A percentile compares a stretch with the other conserved stretches of the same genome.
Conservation (phyloP, 1,140 invertebrate species). For the Pemphigus obesinymphae region DNA sequence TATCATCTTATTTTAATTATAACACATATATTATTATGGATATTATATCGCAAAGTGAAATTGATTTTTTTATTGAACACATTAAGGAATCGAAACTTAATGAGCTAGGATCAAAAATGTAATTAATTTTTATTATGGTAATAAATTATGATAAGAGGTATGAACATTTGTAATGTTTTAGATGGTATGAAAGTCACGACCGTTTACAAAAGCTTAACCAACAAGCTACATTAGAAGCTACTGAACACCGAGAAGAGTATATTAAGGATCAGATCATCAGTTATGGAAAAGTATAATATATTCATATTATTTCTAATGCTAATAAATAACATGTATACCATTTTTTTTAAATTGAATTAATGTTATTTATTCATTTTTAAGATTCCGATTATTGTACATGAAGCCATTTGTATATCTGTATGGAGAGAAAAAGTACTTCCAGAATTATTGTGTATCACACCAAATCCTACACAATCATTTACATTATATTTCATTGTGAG, state of each 20-base stretch:
- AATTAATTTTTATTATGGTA: background rate
- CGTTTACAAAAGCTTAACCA: constrained; percentile 71
- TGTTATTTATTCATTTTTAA: background rate
- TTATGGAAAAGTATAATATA: constrained; percentile 57
- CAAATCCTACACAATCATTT: constrained; percentile 63
- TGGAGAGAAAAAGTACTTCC: constrained; percentile 73
- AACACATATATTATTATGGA: background rate
- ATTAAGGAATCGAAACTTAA: constrained; percentile 25
- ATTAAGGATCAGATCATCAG: constrained; percentile 66
- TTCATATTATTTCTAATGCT: no score
- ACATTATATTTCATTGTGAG: constrained; percentile 64
- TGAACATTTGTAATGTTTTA: background rate
- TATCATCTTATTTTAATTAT: background rate
- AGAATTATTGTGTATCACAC: constrained; percentile 61
- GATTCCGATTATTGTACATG: constrained; percentile 58
- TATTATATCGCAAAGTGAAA: constrained; percentile 15
- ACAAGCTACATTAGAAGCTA: constrained; percentile 69
- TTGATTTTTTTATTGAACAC: constrained; percentile 14
- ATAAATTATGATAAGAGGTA: background rate
- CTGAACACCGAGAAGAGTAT: constrained; percentile 62
- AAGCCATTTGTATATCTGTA: constrained; percentile 68
- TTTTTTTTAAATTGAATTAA: no score
- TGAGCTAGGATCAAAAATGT: constrained; percentile 24
- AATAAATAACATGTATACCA: no score
- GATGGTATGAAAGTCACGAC: constrained; percentile 72